Conservation (phyloP, 1,140 invertebrate species). For the Drosophila ercepeae region DNA sequence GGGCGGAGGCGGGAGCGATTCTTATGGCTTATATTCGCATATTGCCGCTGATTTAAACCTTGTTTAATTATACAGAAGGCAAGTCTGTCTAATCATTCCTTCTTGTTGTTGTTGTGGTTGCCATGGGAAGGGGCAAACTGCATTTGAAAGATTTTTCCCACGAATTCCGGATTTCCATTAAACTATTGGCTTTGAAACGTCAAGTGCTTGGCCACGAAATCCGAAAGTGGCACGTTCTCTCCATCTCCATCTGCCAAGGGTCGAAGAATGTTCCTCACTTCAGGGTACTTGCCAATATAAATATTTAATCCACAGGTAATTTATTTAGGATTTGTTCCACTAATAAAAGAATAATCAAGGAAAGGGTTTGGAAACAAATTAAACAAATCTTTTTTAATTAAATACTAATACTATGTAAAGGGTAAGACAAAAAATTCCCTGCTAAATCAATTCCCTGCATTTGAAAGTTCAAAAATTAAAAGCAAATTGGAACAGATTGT, state of each 20-base stretch:
- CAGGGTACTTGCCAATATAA: too few species aligned
- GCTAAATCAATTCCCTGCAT: too few species aligned
- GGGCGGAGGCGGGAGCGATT: conserved; percentile 32
- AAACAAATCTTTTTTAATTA: too few species aligned
- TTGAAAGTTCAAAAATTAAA: too few species aligned
- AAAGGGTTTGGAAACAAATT: too few species aligned
- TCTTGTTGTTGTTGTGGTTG: conserved; percentile 13
- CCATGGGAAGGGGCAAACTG: conserved; percentile 27
- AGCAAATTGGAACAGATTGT: too few species aligned
- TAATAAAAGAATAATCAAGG: too few species aligned
- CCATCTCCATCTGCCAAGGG: too few species aligned
- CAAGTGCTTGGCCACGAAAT: conserved; percentile 67
- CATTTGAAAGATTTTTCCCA: conserved; percentile 74
- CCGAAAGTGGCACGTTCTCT: conserved; percentile 59
- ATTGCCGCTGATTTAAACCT: conserved; percentile 37
- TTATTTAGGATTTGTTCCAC: too few species aligned
- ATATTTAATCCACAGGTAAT: too few species aligned
- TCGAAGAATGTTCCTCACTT: conserved; percentile 61
- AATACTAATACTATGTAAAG: too few species aligned
- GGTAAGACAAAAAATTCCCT: too few species aligned
- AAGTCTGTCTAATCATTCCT: conserved; percentile 53
- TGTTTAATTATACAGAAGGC: conserved; percentile 62
- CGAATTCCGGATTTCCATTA: conserved; percentile 66
- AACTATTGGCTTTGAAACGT: conserved; percentile 77
- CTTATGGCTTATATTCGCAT: conserved; percentile 17